phyloP scores from a whole-genome alignment of 2,797 vertebrate genomes.

The Sardinella longiceps region DNA sequence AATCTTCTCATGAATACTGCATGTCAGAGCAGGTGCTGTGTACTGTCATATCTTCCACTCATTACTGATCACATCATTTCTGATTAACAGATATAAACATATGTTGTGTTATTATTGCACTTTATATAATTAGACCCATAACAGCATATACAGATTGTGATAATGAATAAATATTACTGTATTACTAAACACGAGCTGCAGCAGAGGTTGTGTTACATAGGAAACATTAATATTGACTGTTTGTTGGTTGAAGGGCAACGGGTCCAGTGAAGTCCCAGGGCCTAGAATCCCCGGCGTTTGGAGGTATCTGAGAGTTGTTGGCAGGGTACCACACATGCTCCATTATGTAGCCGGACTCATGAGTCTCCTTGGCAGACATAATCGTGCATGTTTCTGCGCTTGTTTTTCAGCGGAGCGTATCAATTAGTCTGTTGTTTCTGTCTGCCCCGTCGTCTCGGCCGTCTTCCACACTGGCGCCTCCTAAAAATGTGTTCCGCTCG shows the following conservation, averaged over 20 bases:
- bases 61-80: too few species aligned
- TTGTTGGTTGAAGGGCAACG: neutral
- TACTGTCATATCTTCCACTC: neutral
- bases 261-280: neutral
- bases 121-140: neutral
- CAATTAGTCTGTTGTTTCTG: conserved; percentile 4
- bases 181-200: neutral
- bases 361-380: neutral
- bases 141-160: neutral
- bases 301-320: neutral
- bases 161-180: neutral
- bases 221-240: neutral
- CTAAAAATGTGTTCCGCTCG: conserved; percentile 3
- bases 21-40: neutral
- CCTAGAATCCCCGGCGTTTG: neutral
- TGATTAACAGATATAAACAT: neutral
- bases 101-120: neutral
- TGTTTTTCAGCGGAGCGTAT: neutral
- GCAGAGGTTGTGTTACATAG: neutral
- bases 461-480: neutral
- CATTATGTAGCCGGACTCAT: neutral
- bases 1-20: neutral
- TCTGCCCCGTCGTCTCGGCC: neutral
- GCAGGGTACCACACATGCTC: neutral
- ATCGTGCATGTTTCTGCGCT: neutral